Evolutionary conservation across 2,888 invertebrate genomes (phyloP).

Genomic region (Microctonus hyperodae): DNA sequence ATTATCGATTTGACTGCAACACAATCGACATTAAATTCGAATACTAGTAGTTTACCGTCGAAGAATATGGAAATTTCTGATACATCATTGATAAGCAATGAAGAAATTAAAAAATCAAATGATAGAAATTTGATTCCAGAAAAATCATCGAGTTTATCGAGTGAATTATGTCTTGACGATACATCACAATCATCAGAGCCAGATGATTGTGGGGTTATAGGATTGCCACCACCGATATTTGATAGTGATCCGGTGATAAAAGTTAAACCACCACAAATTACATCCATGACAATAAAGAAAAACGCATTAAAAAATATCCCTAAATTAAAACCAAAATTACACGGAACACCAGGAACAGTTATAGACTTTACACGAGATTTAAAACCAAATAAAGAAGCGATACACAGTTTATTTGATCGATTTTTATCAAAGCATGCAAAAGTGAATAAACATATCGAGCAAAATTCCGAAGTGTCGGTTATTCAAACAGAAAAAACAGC

Average conservation of each 20-base stretch:
- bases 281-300: slow-evolving; percentile 41
- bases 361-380: slow-evolving; percentile 71
- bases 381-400: slow-evolving; percentile 65
- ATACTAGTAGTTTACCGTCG: neutral
- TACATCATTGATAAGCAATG: slow-evolving; percentile 36
- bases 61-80: slow-evolving; percentile 27
- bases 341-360: slow-evolving; percentile 67
- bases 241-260: slow-evolving; percentile 22
- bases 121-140: neutral
- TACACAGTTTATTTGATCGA: slow-evolving; percentile 74
- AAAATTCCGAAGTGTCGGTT: slow-evolving; percentile 54
- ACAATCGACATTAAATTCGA: neutral
- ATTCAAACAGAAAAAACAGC: slow-evolving; percentile 44
- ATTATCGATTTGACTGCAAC: slow-evolving; percentile 24
- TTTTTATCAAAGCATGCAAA: slow-evolving; percentile 73
- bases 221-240: slow-evolving; percentile 39
- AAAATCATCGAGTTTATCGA: neutral
- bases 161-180: neutral
- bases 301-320: slow-evolving; percentile 38
- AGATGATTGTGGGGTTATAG: slow-evolving; percentile 9
- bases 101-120: slow-evolving; percentile 32
- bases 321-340: slow-evolving; percentile 63
- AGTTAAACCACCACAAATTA: neutral
- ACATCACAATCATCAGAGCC: neutral
- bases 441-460: slow-evolving; percentile 64